A percentile compares a stretch with the other conserved stretches of the same genome.
Conservation (phyloP, 2,888 invertebrate genomes). For the Drosophila robusta region DNA sequence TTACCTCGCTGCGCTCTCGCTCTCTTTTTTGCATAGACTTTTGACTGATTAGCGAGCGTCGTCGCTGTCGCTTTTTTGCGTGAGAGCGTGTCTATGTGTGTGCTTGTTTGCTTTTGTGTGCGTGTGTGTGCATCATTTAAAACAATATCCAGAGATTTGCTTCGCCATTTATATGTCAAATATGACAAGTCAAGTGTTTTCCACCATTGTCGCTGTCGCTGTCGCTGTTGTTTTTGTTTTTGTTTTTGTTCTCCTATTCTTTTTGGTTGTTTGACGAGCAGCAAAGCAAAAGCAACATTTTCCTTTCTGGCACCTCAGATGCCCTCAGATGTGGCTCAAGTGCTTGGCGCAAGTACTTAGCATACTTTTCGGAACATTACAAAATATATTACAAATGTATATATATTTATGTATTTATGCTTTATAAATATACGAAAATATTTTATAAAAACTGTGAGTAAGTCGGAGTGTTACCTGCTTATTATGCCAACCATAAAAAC, state of each 20-base stretch:
- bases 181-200: constrained; percentile 80
- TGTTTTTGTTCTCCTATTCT: constrained; percentile 7
- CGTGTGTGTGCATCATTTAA: constrained; percentile 63
- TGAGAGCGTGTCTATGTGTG: constrained; percentile 15
- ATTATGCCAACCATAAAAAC: no score
- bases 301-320: not conserved
- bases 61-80: constrained; percentile 7
- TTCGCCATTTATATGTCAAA: constrained; percentile 77
- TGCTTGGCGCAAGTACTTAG: constrained; percentile 3
- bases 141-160: constrained; percentile 78
- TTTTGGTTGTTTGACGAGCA: constrained; percentile 24
- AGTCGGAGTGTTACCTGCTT: no score
- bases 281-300: constrained; percentile 12
- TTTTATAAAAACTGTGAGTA: no score
- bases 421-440: no score
- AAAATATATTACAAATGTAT: not conserved
- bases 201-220: constrained; percentile 46
- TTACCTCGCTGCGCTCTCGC: not conserved
- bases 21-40: constrained; percentile 19
- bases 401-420: no score
- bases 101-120: constrained; percentile 23
- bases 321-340: not conserved
- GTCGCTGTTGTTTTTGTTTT: constrained; percentile 22
- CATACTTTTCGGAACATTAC: constrained; percentile 26
- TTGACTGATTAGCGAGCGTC: constrained; percentile 52